Percentiles rank a stretch among this genome's conserved stretches.
Conservation (phyloP, 2,888 invertebrate species). For the Cataglyphis livida region DNA sequence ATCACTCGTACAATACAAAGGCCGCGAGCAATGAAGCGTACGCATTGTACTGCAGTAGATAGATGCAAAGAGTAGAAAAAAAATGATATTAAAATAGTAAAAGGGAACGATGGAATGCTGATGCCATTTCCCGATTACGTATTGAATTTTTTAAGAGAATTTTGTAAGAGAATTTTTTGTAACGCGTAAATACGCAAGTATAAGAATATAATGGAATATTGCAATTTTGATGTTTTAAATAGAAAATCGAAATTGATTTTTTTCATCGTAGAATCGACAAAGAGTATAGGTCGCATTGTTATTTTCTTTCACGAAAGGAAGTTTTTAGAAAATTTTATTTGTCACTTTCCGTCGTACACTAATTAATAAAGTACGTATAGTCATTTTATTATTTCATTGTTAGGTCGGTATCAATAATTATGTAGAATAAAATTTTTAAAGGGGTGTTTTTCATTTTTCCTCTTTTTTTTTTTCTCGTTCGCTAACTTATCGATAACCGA, state of each 20-base stretch:
- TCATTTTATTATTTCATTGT: background rate
- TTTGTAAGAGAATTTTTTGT: constrained; percentile 10
- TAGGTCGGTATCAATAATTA: too few species aligned
- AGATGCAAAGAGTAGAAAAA: constrained; percentile 11
- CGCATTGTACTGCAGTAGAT: constrained; percentile 20
- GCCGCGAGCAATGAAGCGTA: constrained; percentile 20
- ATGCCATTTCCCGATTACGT: background rate
- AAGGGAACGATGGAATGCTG: background rate
- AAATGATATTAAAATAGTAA: constrained; percentile 10
- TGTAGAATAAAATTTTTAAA: background rate
- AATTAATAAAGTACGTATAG: background rate
- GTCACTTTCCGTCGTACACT: background rate
- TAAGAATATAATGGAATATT: background rate
- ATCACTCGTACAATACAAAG: constrained; percentile 48
- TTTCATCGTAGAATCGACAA: background rate
- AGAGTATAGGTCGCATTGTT: background rate
- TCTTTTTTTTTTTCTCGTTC: constrained; percentile 1
- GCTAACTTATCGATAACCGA: constrained; percentile 3
- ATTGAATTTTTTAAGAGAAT: background rate
- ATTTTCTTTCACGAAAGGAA: background rate
- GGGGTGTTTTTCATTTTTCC: background rate
- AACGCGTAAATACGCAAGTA: background rate
- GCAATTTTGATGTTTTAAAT: background rate
- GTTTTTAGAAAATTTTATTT: background rate
- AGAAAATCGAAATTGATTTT: background rate